Evolutionary conservation across 2,888 invertebrate species (phyloP).

Genomic region (Ecliptopera silaceata): DNA sequence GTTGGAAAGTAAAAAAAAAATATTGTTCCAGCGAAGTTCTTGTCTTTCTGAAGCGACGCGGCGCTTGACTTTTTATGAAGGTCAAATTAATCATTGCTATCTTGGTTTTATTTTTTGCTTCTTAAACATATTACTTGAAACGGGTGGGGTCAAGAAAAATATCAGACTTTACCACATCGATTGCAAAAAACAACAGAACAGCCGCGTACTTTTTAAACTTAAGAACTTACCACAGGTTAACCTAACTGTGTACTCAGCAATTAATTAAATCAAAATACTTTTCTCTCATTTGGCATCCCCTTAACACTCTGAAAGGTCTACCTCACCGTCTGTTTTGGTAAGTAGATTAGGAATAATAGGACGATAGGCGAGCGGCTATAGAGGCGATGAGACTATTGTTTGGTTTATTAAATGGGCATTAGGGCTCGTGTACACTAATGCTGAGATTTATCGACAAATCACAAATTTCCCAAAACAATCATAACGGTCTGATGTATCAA

Average conservation of each 20-base stretch:
- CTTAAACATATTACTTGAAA: background rate
- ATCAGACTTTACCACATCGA: background rate
- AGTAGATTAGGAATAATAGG: slow-evolving; percentile 60
- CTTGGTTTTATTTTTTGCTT: slow-evolving; percentile 6
- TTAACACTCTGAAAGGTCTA: slow-evolving; percentile 24
- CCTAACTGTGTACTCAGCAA: background rate
- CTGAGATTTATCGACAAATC: background rate
- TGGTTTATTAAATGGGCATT: slow-evolving; percentile 47
- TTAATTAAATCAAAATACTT: background rate
- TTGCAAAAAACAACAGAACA: background rate
- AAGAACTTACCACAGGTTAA: too few species aligned
- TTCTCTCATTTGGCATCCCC: background rate
- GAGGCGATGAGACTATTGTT: slow-evolving; percentile 51
- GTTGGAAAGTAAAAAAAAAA: slow-evolving; percentile 57
- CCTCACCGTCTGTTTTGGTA: slow-evolving; percentile 46
- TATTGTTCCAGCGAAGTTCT: slow-evolving; percentile 55
- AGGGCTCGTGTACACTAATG: slow-evolving; percentile 21
- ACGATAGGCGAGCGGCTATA: slow-evolving; percentile 37
- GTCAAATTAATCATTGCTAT: slow-evolving; percentile 21
- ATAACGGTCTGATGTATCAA: too few species aligned
- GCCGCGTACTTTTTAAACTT: too few species aligned
- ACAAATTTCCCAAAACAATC: too few species aligned
- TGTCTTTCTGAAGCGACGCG: slow-evolving; percentile 37
- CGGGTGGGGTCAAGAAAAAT: background rate
- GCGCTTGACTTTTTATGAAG: slow-evolving; percentile 37